phyloP scores from a whole-genome alignment of 2,888 invertebrate genomes.

The Tenthredo livida region DNA sequence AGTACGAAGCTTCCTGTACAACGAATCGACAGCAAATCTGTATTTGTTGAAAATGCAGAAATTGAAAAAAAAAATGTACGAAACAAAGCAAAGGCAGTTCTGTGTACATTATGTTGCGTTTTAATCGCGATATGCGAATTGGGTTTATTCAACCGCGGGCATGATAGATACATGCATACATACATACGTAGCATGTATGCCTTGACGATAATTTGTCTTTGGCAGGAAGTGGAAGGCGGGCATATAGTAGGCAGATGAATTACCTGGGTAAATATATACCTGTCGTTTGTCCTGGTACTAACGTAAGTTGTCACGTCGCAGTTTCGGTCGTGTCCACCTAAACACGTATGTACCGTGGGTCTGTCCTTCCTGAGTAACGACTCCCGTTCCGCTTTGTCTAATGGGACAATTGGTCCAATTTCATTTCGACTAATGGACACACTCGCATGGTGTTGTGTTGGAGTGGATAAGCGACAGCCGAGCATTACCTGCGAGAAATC shows the following conservation, averaged over 20 bases:
- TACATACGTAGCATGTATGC: too few relatives aligned
- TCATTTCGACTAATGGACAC: conserved; percentile 44
- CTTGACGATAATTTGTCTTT: not conserved
- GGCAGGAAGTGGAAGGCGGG: not conserved
- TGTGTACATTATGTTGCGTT: not conserved
- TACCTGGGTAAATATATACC: not conserved
- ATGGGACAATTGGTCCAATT: conserved; percentile 49
- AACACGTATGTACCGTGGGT: conserved; percentile 10
- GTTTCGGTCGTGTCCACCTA: conserved; percentile 13
- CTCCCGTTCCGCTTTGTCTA: conserved; percentile 39
- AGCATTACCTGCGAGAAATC: not conserved
- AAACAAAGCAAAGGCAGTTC: not conserved
- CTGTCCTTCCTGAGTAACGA: conserved; percentile 34
- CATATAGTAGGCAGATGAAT: not conserved
- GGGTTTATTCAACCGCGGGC: not conserved
- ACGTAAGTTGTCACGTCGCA: conserved; percentile 10
- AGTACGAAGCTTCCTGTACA: not conserved
- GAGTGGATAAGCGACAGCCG: conserved; percentile 11
- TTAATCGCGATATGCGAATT: not conserved
- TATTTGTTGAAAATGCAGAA: not conserved
- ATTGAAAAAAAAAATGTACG: not conserved
- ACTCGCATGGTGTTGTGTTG: not conserved
- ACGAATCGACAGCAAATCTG: not conserved
- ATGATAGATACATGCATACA: too few relatives aligned
- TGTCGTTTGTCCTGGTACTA: not conserved